A percentile compares a stretch with the other conserved stretches of the same genome.
Conservation (phyloP, 2,797 vertebrate genomes). For the Anabas testudineus region DNA sequence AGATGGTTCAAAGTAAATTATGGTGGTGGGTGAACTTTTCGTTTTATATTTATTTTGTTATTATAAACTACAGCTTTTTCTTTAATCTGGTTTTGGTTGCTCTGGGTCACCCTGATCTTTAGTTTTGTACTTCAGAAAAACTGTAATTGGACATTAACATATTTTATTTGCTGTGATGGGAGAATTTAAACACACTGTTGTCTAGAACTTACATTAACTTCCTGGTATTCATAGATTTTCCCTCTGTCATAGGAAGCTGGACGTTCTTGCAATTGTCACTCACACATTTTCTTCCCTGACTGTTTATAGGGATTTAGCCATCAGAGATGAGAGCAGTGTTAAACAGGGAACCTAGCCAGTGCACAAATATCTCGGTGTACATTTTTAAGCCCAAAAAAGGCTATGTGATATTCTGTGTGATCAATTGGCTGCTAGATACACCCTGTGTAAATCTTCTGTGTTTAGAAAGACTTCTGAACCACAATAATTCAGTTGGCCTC, state of each 20-base stretch:
- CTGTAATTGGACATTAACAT: neutral
- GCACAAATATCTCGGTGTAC: conserved; percentile 66
- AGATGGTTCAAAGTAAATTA: neutral
- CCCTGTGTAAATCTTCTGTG: conserved; percentile 76
- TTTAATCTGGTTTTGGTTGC: neutral
- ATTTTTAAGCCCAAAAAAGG: conserved; percentile 83
- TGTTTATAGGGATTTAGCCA: conserved; percentile 59
- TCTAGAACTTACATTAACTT: neutral
- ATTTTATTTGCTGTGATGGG: neutral
- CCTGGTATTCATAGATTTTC: neutral
- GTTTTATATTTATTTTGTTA: too few species aligned
- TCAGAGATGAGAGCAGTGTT: conserved; percentile 59
- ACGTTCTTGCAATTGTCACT: conserved; percentile 31
- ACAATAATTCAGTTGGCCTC: conserved; percentile 58
- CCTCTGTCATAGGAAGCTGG: conserved; percentile 15
- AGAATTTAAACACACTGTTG: neutral
- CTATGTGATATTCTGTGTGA: conserved; percentile 72
- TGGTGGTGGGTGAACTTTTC: too few species aligned
- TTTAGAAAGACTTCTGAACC: conserved; percentile 77
- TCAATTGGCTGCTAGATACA: conserved; percentile 77
- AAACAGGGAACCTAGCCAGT: conserved; percentile 64
- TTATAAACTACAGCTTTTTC: neutral
- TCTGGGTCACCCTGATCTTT: neutral
- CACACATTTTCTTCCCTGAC: conserved; percentile 20
- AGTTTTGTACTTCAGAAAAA: neutral